Evolutionary conservation across 2,113 vertebrate species (phyloP), one percentile per base, ranked within the genome.

Genomic region (Emydura subglobosa): DNA sequence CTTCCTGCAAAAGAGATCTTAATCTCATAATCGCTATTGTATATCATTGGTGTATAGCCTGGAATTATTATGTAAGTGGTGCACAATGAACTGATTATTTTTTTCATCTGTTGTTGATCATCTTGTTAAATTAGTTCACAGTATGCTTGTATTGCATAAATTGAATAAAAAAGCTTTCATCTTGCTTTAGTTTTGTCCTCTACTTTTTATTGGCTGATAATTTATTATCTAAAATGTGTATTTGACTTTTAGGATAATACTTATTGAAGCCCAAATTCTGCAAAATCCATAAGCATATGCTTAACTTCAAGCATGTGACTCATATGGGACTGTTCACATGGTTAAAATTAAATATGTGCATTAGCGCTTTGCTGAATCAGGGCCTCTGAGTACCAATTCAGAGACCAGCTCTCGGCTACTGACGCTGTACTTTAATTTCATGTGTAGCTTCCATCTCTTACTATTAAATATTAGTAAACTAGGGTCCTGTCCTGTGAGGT

Each of bases 31-130:
- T 85, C 44, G 10, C 39, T 86, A 14, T 86, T 94, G 39, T 4
- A 4, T 84, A 10, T 24, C 44, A 86, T 95, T 93, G 82, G 65
- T 44, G 39, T 8, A 13, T 10, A 72, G 3, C 8, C 2, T 89
- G 42, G 65, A 85, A 74, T 85, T 93, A 27, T 89, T 85, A 78
- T 78, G 91, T 42, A 34, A 87, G 39, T 49, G 44, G 65, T 49
- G 68, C 76, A 42, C 72, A 74, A 89, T 31, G 78, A 93, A 6
- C 34, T 76, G 54, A 59, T 17, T 95, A 91, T 86, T 53, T 17
- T 7, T 96, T 74, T 83, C 2, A 53, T 89, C 96, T 91, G 54
- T 90, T 34, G 27, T 86, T 59, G 65, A 86, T 94, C 59, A 82
- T 61, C 31, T n/a, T 94, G 21, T 87, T 92, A 85, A 47, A 91